Percentiles rank a stretch among this genome's conserved stretches.
These are phyloP conservation scores for Dendrolimus pini DNA, from an alignment of 2,888 invertebrate genomes.

Conservation along the genomic window DNA sequence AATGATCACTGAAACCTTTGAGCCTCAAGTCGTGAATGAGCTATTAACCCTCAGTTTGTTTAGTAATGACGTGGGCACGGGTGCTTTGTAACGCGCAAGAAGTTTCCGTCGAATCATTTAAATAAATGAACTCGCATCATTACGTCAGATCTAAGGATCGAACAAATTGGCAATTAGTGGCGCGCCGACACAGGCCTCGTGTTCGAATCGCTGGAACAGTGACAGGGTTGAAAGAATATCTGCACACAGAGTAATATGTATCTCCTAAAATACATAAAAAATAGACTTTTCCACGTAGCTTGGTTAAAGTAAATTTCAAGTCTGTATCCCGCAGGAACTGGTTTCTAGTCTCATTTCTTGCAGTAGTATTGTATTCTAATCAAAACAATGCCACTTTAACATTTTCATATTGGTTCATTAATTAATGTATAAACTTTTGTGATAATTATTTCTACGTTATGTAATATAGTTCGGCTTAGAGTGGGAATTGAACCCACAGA, in stretches of 20 bases:
- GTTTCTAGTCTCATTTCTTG: no score
- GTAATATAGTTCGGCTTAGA: no score
- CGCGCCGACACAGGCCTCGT: conserved; percentile 39
- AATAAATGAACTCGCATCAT: conserved; percentile 75
- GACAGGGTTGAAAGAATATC: conserved; percentile 13
- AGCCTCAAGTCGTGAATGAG: conserved; percentile 32
- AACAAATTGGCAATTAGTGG: conserved; percentile 75
- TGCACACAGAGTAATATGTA: neutral
- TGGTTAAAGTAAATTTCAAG: no score
- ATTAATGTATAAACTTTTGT: no score
- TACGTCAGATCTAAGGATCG: conserved; percentile 74
- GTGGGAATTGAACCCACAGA: no score
- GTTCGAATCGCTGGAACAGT: conserved; percentile 25
- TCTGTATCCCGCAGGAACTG: no score
- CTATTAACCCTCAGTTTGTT: conserved; percentile 43
- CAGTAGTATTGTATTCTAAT: no score
- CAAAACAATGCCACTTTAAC: no score
- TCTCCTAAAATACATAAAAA: no score
- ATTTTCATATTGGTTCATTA: no score
- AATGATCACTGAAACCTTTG: conserved; percentile 19
- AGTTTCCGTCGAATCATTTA: conserved; percentile 73
- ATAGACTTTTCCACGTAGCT: no score
- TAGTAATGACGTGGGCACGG: conserved; percentile 25
- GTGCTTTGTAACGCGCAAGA: conserved; percentile 42
- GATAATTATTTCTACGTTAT: no score